phyloP scores from a whole-genome alignment of 2,888 invertebrate species.

The Caenorhabditis sp. region DNA sequence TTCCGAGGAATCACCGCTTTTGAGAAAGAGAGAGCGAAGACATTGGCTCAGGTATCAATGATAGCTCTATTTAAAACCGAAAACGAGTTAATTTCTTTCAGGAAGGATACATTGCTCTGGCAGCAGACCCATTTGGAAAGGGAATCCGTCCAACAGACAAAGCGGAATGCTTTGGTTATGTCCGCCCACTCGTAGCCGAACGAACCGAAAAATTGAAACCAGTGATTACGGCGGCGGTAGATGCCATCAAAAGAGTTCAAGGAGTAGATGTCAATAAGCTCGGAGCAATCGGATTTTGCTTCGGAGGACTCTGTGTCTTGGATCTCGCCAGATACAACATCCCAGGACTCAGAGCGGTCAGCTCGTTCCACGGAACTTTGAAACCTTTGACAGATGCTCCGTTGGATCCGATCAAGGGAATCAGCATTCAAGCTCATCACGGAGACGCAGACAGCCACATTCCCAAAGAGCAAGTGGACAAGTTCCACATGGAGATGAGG shows the following conservation, averaged over 20 bases:
- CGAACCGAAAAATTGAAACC: constrained; percentile 66
- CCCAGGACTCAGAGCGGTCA: constrained; percentile 67
- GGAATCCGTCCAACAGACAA: constrained; percentile 67
- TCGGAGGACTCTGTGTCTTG: constrained; percentile 77
- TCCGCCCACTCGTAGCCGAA: constrained; percentile 69
- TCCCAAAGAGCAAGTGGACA: constrained; percentile 67
- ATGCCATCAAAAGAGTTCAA: constrained; percentile 67
- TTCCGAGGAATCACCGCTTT: constrained; percentile 75
- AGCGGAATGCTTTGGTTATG: constrained; percentile 66
- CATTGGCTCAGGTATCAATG: constrained; percentile 62
- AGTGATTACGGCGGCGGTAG: constrained; percentile 69
- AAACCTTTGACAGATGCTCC: constrained; percentile 68
- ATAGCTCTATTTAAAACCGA: too few species aligned
- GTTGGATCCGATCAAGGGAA: constrained; percentile 54
- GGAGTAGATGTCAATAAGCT: constrained; percentile 64
- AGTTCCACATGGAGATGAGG: constrained; percentile 72
- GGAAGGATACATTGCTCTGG: constrained; percentile 79
- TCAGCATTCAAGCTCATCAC: constrained; percentile 71
- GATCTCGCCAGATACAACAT: constrained; percentile 76
- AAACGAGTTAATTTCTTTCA: too few species aligned
- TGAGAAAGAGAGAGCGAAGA: constrained; percentile 69
- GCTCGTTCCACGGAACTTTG: constrained; percentile 79
- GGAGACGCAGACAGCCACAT: constrained; percentile 77
- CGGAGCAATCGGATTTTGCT: constrained; percentile 77
- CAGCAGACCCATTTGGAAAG: constrained; percentile 79